Base-by-base conservation (phyloP, 30 jellyfish, hydroid and myxozoan species). In the Sanderia malayensis region DNA sequence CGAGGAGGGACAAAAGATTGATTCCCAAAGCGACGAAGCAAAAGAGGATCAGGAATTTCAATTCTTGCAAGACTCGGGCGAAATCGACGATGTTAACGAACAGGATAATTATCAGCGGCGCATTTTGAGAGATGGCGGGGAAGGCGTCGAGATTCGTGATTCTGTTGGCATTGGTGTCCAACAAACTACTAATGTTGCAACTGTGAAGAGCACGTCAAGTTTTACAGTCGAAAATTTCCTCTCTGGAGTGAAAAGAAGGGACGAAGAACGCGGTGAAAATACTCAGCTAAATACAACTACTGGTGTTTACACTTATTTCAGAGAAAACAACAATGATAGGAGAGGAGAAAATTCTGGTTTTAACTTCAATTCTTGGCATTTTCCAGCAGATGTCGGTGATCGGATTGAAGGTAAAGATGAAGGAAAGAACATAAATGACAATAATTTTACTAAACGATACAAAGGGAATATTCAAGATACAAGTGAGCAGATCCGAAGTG, bases 161-260 rank as follows among this genome's bases (percentile, higher is more conserved):
- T 37, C 52, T 13, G 13, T 4, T 4, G 52, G 13, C 6, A 37
- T 37, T 4, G 13, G 52, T 13, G 52, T 6, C 52, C 6, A 10
- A 37, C 44, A 61, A 22, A 73, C 28, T 30, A 7, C 72, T 41
- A 0, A 55, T 31, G 3, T 29, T 37, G 15, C 89, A 11, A 23
- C 32, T 8, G 46, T 52, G 11, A n/a, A 26, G 6, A 31, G 4
- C 70, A 61, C 62, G 17, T 41, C 85, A 20, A 81, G 58, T 24
- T 81, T 81, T 59, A 81, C 93, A 0, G 93, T 81, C 47, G 93
- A 81, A 74, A 81, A 70, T 46, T 81, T 81, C 29, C 49, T 81
- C 29, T 41, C 63, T 31, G 82, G 82, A 52, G 44, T 20, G 13
- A 37, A 37, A 37, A 21, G 29, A 17, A 70, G 19, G 29, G 76